A percentile compares a stretch with the other conserved stretches of the same genome.
Conservation (phyloP, 2,797 vertebrate genomes). For the Oophaga sylvatica region DNA sequence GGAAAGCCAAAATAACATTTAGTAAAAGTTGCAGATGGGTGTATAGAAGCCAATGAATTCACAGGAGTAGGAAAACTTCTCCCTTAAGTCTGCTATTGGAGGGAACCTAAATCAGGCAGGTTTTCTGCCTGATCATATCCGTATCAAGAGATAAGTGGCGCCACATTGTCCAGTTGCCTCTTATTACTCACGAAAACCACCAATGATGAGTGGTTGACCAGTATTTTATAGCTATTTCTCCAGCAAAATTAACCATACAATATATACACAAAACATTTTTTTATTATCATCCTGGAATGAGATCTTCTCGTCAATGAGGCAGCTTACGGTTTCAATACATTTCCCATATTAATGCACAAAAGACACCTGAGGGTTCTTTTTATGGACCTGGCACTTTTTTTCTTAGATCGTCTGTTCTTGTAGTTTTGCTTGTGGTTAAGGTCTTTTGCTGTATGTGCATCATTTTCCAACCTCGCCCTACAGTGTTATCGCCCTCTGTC, state of each 20-base stretch:
- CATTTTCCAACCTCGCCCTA: neutral
- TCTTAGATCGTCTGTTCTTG: conserved; percentile 41
- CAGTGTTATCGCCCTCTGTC: neutral
- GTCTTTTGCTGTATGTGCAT: conserved; percentile 30
- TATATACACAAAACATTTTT: neutral
- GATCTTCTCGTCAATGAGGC: conserved; percentile 10
- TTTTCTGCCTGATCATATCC: neutral
- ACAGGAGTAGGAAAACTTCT: neutral
- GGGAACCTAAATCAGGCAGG: neutral
- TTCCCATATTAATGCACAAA: conserved; percentile 42
- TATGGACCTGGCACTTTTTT: neutral
- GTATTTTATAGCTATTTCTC: neutral
- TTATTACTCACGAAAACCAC: neutral
- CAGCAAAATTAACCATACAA: conserved; percentile 13
- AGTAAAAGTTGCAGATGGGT: neutral
- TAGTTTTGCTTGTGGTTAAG: conserved; percentile 28
- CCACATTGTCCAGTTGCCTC: neutral
- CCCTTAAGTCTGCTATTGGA: neutral
- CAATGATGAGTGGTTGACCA: neutral
- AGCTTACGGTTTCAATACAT: conserved; percentile 6
- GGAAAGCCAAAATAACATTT: neutral
- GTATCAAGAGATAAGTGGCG: no score
- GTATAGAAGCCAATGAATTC: neutral
- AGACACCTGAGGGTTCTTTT: neutral
- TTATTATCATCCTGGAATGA: conserved; percentile 35